These are phyloP conservation scores for Aporophyla lueneburgensis DNA, from an alignment of 2,888 invertebrate species.

Conservation along the genomic window DNA sequence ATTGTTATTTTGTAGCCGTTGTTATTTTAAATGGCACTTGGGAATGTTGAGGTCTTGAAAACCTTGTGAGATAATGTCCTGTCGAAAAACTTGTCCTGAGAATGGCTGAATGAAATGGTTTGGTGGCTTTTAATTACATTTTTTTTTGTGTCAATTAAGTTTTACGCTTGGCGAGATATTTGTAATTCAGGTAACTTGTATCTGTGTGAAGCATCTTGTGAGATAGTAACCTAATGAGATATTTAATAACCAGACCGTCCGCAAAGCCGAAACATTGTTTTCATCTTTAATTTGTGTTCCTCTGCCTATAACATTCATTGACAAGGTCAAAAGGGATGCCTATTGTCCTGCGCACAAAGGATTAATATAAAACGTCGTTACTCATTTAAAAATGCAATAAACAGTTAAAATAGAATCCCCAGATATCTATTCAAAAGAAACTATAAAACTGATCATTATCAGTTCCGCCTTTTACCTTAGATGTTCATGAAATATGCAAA, in stretches of 20 bases:
- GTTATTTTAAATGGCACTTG: constrained; percentile 20
- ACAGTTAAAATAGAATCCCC: neutral
- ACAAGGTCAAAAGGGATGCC: neutral
- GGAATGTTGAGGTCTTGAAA: constrained; percentile 27
- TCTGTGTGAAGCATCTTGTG: neutral
- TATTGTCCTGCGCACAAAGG: constrained; percentile 13
- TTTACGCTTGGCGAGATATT: neutral
- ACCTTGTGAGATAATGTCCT: neutral
- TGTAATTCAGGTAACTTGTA: neutral
- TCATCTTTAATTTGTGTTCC: neutral
- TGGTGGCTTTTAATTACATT: neutral
- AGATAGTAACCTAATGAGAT: neutral
- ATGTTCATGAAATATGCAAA: constrained; percentile 10
- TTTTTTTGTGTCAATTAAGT: neutral
- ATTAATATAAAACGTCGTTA: neutral
- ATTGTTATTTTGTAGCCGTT: constrained; percentile 12
- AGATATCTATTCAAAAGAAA: constrained; percentile 6
- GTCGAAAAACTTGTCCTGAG: neutral
- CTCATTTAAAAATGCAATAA: neutral
- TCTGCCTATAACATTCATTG: neutral
- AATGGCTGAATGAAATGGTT: constrained; percentile 3
- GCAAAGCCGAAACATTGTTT: neutral
- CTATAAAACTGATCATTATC: neutral
- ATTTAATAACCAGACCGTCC: neutral
- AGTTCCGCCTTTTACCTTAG: neutral